These are phyloP conservation scores for Rafetus swinhoei DNA, from an alignment of 2,113 vertebrate species.

Conservation along the genomic window DNA sequence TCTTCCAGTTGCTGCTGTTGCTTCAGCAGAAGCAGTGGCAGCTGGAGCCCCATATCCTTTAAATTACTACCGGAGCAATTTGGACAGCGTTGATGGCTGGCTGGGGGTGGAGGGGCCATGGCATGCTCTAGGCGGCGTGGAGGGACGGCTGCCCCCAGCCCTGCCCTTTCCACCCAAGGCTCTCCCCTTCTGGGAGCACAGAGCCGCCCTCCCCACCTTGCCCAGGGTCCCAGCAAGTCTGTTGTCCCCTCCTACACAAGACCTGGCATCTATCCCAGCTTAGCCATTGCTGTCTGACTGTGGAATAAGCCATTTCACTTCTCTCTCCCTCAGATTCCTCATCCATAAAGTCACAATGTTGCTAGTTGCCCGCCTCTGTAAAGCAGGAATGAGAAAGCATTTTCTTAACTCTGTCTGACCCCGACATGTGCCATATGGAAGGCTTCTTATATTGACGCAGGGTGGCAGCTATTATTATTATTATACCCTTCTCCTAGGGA, in stretches of 20 bases:
- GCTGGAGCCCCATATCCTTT: too few species aligned
- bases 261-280: not conserved
- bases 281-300: not conserved
- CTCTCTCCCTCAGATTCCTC: not conserved
- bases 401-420: rapidly evolving
- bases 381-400: rapidly evolving
- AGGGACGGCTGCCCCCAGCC: too few species aligned
- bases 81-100: too few species aligned
- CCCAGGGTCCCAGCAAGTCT: not conserved
- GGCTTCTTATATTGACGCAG: not conserved
- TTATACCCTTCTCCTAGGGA: rapidly evolving
- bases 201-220: too few species aligned
- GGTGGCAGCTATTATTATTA: not conserved
- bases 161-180: too few species aligned
- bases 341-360: rapidly evolving
- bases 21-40: too few species aligned
- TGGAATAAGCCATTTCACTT: rapidly evolving
- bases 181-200: too few species aligned
- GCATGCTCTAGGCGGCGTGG: too few species aligned
- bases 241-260: not conserved
- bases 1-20: too few species aligned
- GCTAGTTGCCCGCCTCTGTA: rapidly evolving
- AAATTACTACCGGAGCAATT: too few species aligned
- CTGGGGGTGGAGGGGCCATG: too few species aligned
- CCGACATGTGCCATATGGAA: rapidly evolving